Evolutionary conservation across 1,140 invertebrate species (phyloP).

Genomic region (Apolygus lucorum): DNA sequence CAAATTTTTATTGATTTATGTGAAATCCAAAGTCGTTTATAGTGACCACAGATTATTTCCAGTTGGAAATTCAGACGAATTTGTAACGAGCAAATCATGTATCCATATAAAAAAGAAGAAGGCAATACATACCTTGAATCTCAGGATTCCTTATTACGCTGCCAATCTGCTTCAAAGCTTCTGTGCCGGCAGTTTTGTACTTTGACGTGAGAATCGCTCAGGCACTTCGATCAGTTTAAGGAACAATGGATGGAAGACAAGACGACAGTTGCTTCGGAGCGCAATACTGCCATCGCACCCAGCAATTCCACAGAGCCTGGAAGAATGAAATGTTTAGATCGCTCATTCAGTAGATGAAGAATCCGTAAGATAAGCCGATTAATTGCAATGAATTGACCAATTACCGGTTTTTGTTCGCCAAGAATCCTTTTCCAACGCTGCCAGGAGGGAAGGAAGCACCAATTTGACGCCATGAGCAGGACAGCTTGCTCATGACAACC

Average conservation of each 20-base stretch:
- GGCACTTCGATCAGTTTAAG: slow-evolving; percentile 94
- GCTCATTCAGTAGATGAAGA: slow-evolving; percentile 3
- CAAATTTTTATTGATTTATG: too few species aligned
- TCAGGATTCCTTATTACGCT: slow-evolving; percentile 98
- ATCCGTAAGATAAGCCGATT: slow-evolving; percentile 23
- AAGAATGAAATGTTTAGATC: neutral
- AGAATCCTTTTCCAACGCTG: slow-evolving; percentile 92
- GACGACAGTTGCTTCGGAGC: slow-evolving; percentile 97
- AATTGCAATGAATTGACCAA: too few species aligned
- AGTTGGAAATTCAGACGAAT: too few species aligned
- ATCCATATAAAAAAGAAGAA: too few species aligned
- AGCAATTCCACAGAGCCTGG: slow-evolving; percentile 88
- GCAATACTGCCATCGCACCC: slow-evolving; percentile 95
- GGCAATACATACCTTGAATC: slow-evolving; percentile 82
- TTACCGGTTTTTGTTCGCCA: slow-evolving; percentile 96
- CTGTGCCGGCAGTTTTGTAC: slow-evolving; percentile 94
- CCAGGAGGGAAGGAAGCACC: slow-evolving; percentile 76
- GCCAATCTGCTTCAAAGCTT: slow-evolving; percentile 92
- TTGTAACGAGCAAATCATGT: too few species aligned
- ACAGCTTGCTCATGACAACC: slow-evolving; percentile 93
- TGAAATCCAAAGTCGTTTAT: too few species aligned
- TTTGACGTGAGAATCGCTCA: slow-evolving; percentile 95
- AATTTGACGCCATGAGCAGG: slow-evolving; percentile 95
- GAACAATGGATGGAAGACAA: slow-evolving; percentile 94
- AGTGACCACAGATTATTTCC: too few species aligned